Evolutionary conservation across 2,888 invertebrate genomes (phyloP).

Genomic region (Orthosia cruda): DNA sequence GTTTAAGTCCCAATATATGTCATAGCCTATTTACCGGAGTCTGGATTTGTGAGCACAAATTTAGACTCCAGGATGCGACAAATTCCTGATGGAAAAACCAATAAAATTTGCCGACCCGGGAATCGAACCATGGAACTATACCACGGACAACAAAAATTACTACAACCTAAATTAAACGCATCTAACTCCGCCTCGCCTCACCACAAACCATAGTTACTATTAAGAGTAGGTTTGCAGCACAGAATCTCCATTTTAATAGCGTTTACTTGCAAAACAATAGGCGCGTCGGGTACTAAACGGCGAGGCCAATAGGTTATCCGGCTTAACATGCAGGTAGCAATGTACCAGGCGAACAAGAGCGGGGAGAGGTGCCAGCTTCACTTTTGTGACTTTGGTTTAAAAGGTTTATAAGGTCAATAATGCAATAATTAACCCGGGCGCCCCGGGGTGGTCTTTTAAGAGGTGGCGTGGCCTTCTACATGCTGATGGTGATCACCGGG

Average conservation of each 20-base stretch:
- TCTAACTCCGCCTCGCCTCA: slow-evolving; percentile 16
- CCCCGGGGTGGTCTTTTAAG: too few relatives aligned
- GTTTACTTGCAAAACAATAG: slow-evolving; percentile 63
- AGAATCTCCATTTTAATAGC: slow-evolving; percentile 59
- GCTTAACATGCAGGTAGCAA: slow-evolving; percentile 64
- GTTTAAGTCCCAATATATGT: too few relatives aligned
- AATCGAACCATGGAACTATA: background rate
- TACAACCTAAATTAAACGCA: slow-evolving; percentile 5
- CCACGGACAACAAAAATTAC: background rate
- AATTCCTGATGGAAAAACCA: too few relatives aligned
- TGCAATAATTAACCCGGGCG: background rate
- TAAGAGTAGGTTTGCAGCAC: slow-evolving; percentile 62
- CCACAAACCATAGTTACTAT: slow-evolving; percentile 28
- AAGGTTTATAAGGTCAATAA: background rate
- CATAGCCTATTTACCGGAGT: too few relatives aligned
- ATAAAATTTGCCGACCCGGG: too few relatives aligned
- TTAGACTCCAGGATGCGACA: too few relatives aligned
- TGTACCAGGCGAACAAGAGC: slow-evolving; percentile 58
- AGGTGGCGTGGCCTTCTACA: too few relatives aligned
- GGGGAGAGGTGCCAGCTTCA: slow-evolving; percentile 52
- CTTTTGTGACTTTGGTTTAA: slow-evolving; percentile 59
- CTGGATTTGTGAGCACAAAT: too few relatives aligned
- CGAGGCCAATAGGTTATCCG: slow-evolving; percentile 76
- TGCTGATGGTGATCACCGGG: too few relatives aligned
- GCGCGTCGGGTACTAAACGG: slow-evolving; percentile 33